A percentile compares a stretch with the other conserved stretches of the same genome.
Evolutionary conservation across 2,797 vertebrate genomes (phyloP).

Genomic region (Poeciliopsis gracilis): DNA sequence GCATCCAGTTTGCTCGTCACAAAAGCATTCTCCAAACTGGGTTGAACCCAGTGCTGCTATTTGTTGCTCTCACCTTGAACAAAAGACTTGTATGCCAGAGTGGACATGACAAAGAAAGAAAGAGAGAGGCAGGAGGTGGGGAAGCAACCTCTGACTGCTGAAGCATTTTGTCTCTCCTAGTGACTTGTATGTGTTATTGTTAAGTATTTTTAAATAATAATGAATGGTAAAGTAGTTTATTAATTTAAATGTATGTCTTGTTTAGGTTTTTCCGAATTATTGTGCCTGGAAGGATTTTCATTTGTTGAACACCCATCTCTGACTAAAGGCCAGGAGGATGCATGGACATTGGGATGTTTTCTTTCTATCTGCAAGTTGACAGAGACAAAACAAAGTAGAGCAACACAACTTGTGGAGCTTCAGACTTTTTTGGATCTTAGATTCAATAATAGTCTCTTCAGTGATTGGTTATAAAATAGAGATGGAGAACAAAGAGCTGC

Average conservation of each 20-base stretch:
- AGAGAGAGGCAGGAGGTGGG: constrained; percentile 42
- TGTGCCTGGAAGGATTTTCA: background rate
- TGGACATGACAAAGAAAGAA: constrained; percentile 44
- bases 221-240: background rate
- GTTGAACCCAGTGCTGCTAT: constrained; percentile 57
- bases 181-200: background rate
- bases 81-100: constrained; percentile 30
- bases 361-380: background rate
- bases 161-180: constrained; percentile 12
- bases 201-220: background rate
- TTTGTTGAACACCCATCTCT: background rate
- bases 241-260: background rate
- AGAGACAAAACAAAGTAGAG: constrained; percentile 11
- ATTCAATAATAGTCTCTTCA: constrained; percentile 55
- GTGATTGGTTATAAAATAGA: constrained; percentile 60
- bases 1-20: constrained; percentile 58
- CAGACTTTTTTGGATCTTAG: constrained; percentile 25
- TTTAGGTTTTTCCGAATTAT: background rate
- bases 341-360: background rate
- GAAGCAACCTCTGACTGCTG: constrained; percentile 14
- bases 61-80: constrained; percentile 67
- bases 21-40: constrained; percentile 63
- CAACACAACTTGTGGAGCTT: constrained; percentile 24
- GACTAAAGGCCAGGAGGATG: background rate
- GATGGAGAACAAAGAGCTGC: constrained; percentile 54